Conservation (phyloP, 1,140 invertebrate genomes). For the Trissolcus basalis region DNA sequence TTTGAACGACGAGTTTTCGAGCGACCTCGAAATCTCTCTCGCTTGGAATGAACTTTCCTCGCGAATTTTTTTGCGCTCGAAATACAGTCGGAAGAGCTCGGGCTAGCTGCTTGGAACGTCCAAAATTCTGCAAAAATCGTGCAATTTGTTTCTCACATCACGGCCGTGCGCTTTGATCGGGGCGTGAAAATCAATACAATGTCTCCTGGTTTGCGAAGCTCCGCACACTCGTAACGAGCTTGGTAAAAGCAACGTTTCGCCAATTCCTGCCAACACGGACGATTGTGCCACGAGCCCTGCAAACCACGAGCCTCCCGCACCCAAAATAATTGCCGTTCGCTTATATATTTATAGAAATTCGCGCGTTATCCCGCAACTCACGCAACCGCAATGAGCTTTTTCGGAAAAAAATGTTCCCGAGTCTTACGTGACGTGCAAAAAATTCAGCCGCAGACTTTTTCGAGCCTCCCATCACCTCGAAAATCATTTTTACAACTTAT, state of each 20-base stretch:
- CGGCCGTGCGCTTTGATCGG: constrained; percentile 62
- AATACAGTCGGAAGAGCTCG: too few species aligned
- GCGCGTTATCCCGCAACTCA: constrained; percentile 57
- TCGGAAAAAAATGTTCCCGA: constrained; percentile 30
- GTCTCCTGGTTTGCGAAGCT: constrained; percentile 62
- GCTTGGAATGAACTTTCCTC: constrained; percentile 3
- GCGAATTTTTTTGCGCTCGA: not conserved
- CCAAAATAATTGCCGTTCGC: constrained; percentile 64
- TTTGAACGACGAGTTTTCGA: constrained; percentile 62
- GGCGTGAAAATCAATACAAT: constrained; percentile 74
- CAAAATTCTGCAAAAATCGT: not conserved
- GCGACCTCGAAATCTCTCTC: constrained; percentile 63
- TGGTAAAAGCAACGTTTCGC: too few species aligned
- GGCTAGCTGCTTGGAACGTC: not conserved
- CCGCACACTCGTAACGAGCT: not conserved
- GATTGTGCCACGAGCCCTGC: constrained; percentile 9
- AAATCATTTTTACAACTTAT: too few species aligned
- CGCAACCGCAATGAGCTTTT: constrained; percentile 53
- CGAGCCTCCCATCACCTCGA: too few species aligned
- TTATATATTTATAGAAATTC: constrained; percentile 70
- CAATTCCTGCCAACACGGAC: too few species aligned
- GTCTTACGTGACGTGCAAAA: constrained; percentile 32
- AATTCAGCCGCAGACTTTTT: not conserved
- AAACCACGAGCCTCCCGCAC: constrained; percentile 35
- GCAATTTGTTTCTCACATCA: constrained; percentile 4